These are phyloP conservation scores for Helostoma temminkii DNA, from an alignment of 2,797 vertebrate genomes.

Conservation along the genomic window DNA sequence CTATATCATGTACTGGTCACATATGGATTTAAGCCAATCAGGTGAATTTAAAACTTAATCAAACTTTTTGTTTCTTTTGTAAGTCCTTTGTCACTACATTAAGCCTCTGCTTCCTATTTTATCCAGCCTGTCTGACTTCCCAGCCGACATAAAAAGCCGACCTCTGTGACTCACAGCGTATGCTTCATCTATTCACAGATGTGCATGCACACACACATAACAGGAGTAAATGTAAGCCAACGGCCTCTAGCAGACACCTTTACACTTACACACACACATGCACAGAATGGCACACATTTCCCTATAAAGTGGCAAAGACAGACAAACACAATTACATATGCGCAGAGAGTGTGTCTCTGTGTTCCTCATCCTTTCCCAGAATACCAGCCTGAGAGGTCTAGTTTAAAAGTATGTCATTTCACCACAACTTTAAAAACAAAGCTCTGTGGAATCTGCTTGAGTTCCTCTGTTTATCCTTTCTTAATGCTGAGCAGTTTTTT, in stretches of 20 bases:
- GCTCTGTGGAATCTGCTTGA: slow-evolving; percentile 69
- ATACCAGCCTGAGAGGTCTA: slow-evolving; percentile 66
- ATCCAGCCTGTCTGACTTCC: slow-evolving; percentile 62
- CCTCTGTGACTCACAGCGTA: slow-evolving; percentile 69
- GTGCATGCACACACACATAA: not conserved
- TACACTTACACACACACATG: not conserved
- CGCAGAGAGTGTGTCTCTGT: slow-evolving; percentile 34
- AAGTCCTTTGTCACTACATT: slow-evolving; percentile 37
- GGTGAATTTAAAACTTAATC: slow-evolving; percentile 43
- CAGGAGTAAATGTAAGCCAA: not conserved
- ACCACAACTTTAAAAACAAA: slow-evolving; percentile 81
- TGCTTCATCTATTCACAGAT: slow-evolving; percentile 49
- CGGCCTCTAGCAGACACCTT: not conserved
- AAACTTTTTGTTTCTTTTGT: slow-evolving; percentile 32
- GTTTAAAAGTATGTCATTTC: slow-evolving; percentile 64
- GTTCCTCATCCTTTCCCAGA: slow-evolving; percentile 70
- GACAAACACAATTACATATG: slow-evolving; percentile 45
- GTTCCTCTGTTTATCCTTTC: slow-evolving; percentile 63
- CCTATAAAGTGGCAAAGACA: slow-evolving; percentile 30
- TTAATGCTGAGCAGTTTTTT: slow-evolving; percentile 59
- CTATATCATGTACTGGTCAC: not conserved
- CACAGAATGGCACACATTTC: slow-evolving; percentile 17
- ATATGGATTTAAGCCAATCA: slow-evolving; percentile 7
- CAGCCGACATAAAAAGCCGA: slow-evolving; percentile 46
- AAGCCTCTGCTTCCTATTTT: slow-evolving; percentile 62